Evolutionary conservation across 2,888 invertebrate species (phyloP).

Genomic region (Drosophila pegasa): DNA sequence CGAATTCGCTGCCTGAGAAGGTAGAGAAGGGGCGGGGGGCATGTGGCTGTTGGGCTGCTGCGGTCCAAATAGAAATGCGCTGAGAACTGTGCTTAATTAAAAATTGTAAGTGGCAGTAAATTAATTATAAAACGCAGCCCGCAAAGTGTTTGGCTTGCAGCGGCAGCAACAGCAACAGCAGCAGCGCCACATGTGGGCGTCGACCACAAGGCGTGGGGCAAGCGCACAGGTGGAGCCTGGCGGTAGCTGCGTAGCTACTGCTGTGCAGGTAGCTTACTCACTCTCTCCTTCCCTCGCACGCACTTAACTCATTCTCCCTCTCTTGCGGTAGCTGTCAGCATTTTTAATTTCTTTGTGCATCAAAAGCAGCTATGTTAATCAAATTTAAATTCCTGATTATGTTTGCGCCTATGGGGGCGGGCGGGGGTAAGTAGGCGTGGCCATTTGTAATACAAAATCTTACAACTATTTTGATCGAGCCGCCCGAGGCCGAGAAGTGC

Average conservation of each 20-base stretch:
- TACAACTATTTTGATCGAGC: slow-evolving; percentile 25
- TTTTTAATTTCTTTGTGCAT: slow-evolving; percentile 62
- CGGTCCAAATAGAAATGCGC: slow-evolving; percentile 51
- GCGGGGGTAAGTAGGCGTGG: neutral
- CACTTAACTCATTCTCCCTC: slow-evolving; percentile 15
- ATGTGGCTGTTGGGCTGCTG: slow-evolving; percentile 1
- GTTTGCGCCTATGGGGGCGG: slow-evolving; percentile 14
- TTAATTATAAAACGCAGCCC: slow-evolving; percentile 73
- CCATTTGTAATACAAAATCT: neutral
- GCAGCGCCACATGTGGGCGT: slow-evolving; percentile 54
- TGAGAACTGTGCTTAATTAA: slow-evolving; percentile 72
- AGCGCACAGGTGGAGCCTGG: slow-evolving; percentile 15
- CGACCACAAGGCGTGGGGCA: slow-evolving; percentile 38
- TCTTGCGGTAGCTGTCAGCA: slow-evolving; percentile 43
- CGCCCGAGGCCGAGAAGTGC: slow-evolving; percentile 33
- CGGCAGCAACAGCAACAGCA: slow-evolving; percentile 22
- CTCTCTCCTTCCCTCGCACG: neutral
- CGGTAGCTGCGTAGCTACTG: slow-evolving; percentile 1
- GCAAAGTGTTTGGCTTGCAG: slow-evolving; percentile 76
- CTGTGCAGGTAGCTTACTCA: neutral
- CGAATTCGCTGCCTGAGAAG: neutral
- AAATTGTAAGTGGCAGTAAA: slow-evolving; percentile 79
- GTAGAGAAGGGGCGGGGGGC: too few species aligned
- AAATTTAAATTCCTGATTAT: slow-evolving; percentile 60
- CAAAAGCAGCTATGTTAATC: slow-evolving; percentile 74